Base-by-base conservation (phyloP, 2,888 invertebrate genomes). In the Spisula solida region DNA sequence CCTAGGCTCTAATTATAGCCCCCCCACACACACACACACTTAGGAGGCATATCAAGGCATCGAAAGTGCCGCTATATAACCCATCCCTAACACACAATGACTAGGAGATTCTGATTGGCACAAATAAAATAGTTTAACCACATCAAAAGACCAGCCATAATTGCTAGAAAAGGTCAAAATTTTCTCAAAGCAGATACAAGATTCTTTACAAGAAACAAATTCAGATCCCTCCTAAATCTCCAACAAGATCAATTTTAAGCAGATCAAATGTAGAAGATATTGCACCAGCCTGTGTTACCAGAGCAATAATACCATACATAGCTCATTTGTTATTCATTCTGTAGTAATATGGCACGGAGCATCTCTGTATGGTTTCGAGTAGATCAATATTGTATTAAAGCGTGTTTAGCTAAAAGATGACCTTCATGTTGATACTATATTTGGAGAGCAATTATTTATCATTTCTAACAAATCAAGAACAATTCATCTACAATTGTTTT, bases 271-370 rank as follows among this genome's bases (percentile, higher is more conserved):
- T 66, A 4, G 4, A 1, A 51, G 51, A 12, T 51, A 0, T 66
- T 66, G 60, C 25, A 66, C 25, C 25, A 66, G 60, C 12, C 51
- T 1, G 51, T 51, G 25, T 66, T 25, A 8, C 25, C 20, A 66
- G 60, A 25, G 25, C 60, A 66, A 25, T n/a, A 25, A 66, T 66
- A 25, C 20, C 12, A n/a, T 25, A 66, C 25, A 34, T 75, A 29
- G 14, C 75, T 75, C 34, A 31, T 31, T 75, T 75, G 31, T 18
- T 75, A 75, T 75, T 75, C 75, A 75, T 75, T 34, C 31, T 18
- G 14, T 31, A 41, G 41, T 34, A 75, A 34, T 75, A 75, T 18
- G 34, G 34, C 31, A 75, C 12, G 18, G 75, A 31, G 41, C 31
- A 75, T 31, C 18, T 34, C 75, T 34, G 14, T 12, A 75, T 16